Percentiles rank a stretch among this genome's conserved stretches.
Evolutionary conservation across 2,113 vertebrate species (phyloP).

Genomic region (Pomatostomus ruficeps): DNA sequence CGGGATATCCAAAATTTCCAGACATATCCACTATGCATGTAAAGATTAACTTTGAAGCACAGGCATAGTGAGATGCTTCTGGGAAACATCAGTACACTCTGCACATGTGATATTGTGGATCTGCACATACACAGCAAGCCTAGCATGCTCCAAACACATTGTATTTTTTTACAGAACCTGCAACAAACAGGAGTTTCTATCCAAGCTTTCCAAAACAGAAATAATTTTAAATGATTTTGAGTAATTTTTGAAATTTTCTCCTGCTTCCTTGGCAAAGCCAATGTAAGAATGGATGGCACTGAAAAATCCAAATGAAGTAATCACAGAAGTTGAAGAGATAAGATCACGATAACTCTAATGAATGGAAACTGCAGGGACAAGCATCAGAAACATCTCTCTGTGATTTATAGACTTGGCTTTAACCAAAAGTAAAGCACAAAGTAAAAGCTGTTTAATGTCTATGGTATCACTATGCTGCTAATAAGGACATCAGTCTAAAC

Average conservation of each 20-base stretch:
- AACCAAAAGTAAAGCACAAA: background rate
- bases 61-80: background rate
- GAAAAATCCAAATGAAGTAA: background rate
- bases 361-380: background rate
- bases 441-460: background rate
- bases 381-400: background rate
- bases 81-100: background rate
- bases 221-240: background rate
- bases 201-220: background rate
- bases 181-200: background rate
- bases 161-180: background rate
- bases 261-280: background rate
- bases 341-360: background rate
- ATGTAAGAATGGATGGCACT: background rate
- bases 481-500: background rate
- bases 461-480: background rate
- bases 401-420: background rate
- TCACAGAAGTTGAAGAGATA: background rate
- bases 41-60: slow-evolving; percentile 1
- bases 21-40: background rate
- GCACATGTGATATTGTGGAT: background rate
- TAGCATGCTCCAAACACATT: background rate
- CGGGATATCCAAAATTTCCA: slow-evolving; percentile 27
- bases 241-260: background rate
- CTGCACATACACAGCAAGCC: rapidly evolving